These are phyloP conservation scores for Hephaestus fuliginosus DNA, from an alignment of 2,797 vertebrate genomes.

Conservation along the genomic window DNA sequence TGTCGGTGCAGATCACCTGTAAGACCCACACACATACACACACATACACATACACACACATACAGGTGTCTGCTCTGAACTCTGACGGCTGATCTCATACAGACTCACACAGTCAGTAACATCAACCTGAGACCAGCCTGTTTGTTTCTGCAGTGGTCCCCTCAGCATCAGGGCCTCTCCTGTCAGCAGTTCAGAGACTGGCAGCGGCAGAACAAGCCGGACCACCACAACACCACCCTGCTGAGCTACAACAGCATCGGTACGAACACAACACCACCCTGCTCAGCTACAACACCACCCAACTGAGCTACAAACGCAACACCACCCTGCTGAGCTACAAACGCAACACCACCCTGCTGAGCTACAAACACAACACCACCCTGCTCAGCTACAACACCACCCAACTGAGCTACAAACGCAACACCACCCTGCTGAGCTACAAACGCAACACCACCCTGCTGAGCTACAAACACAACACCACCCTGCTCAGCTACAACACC, in stretches of 20 bases:
- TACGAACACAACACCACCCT: conserved; percentile 32
- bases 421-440: too few species aligned
- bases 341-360: too few species aligned
- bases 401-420: too few species aligned
- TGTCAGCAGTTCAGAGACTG: conserved; percentile 82
- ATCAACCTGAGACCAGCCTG: not conserved
- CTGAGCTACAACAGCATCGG: conserved; percentile 80
- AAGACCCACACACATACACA: conserved; percentile 54
- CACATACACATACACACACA: conserved; percentile 11
- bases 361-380: too few species aligned
- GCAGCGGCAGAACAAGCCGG: conserved; percentile 77
- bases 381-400: too few species aligned
- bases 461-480: too few species aligned
- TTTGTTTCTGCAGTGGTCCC: conserved; percentile 65
- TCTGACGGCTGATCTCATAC: not conserved
- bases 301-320: too few species aligned
- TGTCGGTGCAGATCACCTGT: conserved; percentile 85
- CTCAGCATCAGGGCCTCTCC: conserved; percentile 80
- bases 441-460: too few species aligned
- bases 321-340: too few species aligned
- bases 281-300: too few species aligned
- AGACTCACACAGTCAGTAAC: not conserved
- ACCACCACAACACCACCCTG: conserved; percentile 53
- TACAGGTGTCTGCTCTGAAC: not conserved
- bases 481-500: too few species aligned